Percentiles rank a stretch among this genome's conserved stretches.
Conservation (phyloP, 2,797 vertebrate species). For the Rhinogobio ventralis region DNA sequence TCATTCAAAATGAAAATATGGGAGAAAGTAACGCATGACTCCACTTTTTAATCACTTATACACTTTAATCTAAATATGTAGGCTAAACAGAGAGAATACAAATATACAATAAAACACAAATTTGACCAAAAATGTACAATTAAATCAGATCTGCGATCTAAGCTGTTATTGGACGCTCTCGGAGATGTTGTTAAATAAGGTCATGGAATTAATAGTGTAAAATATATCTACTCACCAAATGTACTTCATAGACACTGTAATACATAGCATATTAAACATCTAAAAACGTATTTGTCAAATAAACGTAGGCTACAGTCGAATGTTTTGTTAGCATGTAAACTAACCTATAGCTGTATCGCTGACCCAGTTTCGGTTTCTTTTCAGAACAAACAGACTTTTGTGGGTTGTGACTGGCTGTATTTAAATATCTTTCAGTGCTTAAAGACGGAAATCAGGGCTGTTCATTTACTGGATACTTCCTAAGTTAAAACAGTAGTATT, state of each 20-base stretch:
- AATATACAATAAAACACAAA: background rate
- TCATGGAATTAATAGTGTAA: background rate
- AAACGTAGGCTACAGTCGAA: background rate
- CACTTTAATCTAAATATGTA: background rate
- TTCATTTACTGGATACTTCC: too few species aligned
- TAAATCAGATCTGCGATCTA: background rate
- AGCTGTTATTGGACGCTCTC: background rate
- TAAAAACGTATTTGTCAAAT: background rate
- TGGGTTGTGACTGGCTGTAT: background rate
- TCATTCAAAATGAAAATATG: background rate
- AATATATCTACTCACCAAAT: background rate
- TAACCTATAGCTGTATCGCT: background rate
- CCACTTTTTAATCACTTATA: background rate
- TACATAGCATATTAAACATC: background rate
- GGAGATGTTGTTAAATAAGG: background rate
- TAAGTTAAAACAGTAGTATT: too few species aligned
- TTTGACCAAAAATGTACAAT: background rate
- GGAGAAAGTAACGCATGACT: background rate
- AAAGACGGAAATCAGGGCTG: too few species aligned
- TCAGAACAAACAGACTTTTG: background rate
- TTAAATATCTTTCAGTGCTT: background rate
- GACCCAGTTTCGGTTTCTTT: conserved; percentile 7
- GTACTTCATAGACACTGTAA: background rate
- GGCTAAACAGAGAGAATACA: background rate
- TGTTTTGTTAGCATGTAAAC: background rate